A percentile compares a stretch with the other conserved stretches of the same genome.
Evolutionary conservation across 1,140 invertebrate species (phyloP).

Genomic region (Cyphomyrmex costatus): DNA sequence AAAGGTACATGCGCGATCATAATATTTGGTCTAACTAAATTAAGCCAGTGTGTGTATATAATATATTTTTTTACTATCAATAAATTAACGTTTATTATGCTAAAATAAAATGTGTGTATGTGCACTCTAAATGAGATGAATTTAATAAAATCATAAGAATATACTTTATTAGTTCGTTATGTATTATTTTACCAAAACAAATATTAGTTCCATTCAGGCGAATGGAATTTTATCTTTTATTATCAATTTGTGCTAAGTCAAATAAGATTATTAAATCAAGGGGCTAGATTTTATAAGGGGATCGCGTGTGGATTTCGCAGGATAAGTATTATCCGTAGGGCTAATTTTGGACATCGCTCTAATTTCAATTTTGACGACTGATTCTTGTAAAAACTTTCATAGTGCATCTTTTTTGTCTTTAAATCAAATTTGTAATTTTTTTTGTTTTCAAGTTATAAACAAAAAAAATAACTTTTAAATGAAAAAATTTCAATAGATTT

Average conservation of each 20-base stretch:
- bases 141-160: conserved; percentile 68
- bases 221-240: neutral
- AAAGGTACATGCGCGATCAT: conserved; percentile 32
- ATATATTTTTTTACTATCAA: conserved; percentile 78
- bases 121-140: conserved; percentile 72
- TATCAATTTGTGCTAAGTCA: neutral
- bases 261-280: neutral
- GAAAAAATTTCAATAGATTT: no score
- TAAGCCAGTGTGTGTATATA: conserved; percentile 76
- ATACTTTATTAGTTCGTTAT: conserved; percentile 48
- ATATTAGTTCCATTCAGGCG: no score
- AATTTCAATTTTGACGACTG: no score
- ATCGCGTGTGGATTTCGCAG: no score
- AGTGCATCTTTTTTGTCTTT: no score
- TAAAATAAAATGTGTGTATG: conserved; percentile 74
- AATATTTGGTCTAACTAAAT: conserved; percentile 64
- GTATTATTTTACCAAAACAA: conserved; percentile 7
- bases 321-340: no score
- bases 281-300: no score
- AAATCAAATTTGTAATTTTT: no score
- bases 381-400: no score
- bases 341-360: no score
- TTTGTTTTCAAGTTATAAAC: no score
- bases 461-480: no score
- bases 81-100: conserved; percentile 73